phyloP scores from a whole-genome alignment of 2,888 invertebrate genomes.

The Oeneis ivallda region DNA sequence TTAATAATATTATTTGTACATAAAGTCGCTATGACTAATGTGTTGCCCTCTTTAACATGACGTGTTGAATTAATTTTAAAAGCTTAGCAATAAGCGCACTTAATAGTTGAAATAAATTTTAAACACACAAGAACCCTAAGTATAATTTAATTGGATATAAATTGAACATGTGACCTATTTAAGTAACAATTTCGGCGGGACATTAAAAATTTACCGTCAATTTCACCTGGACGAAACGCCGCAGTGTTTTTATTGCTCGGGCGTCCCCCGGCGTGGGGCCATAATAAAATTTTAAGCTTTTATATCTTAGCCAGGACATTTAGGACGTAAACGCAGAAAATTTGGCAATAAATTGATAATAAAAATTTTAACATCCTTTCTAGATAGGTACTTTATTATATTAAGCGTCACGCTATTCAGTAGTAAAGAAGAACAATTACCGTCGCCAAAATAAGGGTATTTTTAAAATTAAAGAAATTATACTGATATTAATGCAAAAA shows the following conservation, averaged over 20 bases:
- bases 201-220: conserved; percentile 43
- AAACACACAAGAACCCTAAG: not conserved
- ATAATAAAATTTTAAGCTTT: conserved; percentile 41
- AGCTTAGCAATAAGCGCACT: no score
- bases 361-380: conserved; percentile 14
- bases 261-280: conserved; percentile 32
- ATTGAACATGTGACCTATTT: conserved; percentile 23
- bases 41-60: no score
- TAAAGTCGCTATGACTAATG: no score
- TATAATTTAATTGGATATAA: conserved; percentile 1
- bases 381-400: conserved; percentile 5
- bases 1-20: no score
- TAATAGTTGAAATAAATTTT: not conserved
- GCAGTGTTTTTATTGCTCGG: conserved; percentile 37
- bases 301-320: conserved; percentile 38
- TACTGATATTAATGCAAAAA: not conserved
- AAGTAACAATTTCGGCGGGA: conserved; percentile 29
- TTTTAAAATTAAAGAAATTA: no score
- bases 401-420: not conserved
- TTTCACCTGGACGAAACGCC: conserved; percentile 38
- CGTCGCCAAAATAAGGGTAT: no score
- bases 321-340: conserved; percentile 28
- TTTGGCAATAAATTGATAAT: conserved; percentile 25
- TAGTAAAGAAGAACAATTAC: not conserved
- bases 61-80: no score